Evolutionary conservation across 1,140 invertebrate genomes (phyloP).

Genomic region (Lasaia peninsularis): DNA sequence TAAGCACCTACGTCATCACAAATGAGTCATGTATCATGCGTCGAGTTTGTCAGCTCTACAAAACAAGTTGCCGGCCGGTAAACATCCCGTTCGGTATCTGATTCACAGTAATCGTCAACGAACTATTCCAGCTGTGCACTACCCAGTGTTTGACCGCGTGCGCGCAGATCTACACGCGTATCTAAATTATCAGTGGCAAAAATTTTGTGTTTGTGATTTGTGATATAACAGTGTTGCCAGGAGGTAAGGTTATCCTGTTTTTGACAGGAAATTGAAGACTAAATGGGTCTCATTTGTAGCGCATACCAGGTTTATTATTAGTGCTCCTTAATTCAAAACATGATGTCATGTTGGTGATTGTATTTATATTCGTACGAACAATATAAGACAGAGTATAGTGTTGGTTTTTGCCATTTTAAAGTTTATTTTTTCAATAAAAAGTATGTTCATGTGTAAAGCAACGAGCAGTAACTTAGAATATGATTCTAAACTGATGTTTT

Average conservation of each 20-base stretch:
- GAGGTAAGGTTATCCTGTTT: neutral
- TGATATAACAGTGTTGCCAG: neutral
- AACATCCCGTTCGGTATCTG: conserved; percentile 37
- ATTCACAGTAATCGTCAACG: conserved; percentile 51
- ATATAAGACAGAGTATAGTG: too few relatives aligned
- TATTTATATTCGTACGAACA: neutral
- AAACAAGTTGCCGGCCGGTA: conserved; percentile 38
- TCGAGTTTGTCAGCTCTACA: conserved; percentile 38
- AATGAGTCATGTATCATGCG: conserved; percentile 38
- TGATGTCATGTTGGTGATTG: conserved; percentile 1
- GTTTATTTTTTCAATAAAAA: too few relatives aligned
- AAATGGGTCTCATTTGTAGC: neutral
- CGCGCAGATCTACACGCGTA: conserved; percentile 58
- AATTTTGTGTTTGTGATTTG: conserved; percentile 30
- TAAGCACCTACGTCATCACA: conserved; percentile 28
- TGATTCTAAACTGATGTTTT: too few relatives aligned
- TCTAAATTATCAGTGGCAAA: conserved; percentile 53
- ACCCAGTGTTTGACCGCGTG: conserved; percentile 43
- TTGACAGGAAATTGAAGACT: neutral
- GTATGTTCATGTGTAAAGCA: too few relatives aligned
- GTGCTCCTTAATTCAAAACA: neutral
- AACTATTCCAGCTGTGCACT: conserved; percentile 22
- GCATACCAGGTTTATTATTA: neutral
- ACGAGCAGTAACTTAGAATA: too few relatives aligned
- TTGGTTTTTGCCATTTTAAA: too few relatives aligned